These are phyloP conservation scores for Melanaphis sacchari DNA, from an alignment of 1,140 invertebrate species.

Conservation along the genomic window DNA sequence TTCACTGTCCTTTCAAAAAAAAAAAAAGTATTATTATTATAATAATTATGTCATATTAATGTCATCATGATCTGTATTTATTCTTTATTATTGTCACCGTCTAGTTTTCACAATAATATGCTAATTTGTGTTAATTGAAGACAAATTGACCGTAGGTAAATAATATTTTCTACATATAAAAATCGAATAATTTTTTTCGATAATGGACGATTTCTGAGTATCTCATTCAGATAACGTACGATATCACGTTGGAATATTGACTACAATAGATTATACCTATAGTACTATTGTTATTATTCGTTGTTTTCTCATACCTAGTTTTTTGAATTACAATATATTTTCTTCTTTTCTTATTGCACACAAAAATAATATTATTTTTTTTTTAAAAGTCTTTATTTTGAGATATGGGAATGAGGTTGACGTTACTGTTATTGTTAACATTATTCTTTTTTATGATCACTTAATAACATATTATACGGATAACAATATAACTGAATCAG, in stretches of 20 bases:
- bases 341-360: not conserved
- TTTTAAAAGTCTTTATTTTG: not conserved
- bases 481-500: not conserved
- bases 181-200: not conserved
- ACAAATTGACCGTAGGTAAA: not conserved
- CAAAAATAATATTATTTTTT: not conserved
- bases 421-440: not conserved
- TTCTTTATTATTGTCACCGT: not conserved
- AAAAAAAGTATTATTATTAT: too few relatives aligned
- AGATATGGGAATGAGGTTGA: slow-evolving; percentile 26
- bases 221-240: not conserved
- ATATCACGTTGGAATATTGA: not conserved
- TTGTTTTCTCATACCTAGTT: not conserved
- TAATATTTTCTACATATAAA: not conserved
- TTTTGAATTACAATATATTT: not conserved
- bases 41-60: too few relatives aligned
- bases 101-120: not conserved
- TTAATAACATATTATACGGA: not conserved
- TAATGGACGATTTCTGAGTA: not conserved
- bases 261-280: not conserved
- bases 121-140: not conserved
- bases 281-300: not conserved
- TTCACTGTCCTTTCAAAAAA: not conserved
- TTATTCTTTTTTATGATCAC: not conserved
- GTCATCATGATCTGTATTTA: not conserved